A percentile compares a stretch with the other conserved stretches of the same genome.
Conservation (phyloP, 2,113 vertebrate species). For the Todiramphus saurophagus region DNA sequence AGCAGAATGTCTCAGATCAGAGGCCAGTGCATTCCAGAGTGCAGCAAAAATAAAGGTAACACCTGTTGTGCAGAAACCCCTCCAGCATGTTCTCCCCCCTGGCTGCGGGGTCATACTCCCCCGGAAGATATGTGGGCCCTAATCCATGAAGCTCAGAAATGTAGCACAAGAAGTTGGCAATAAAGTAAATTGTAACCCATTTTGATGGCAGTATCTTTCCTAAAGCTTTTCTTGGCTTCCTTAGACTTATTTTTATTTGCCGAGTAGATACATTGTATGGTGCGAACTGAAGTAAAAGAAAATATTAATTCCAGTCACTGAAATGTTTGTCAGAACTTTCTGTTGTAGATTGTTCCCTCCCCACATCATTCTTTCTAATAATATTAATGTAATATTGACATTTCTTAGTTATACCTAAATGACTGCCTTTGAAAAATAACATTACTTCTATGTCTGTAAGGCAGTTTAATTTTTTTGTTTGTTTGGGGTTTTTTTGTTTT, state of each 20-base stretch:
- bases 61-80: background rate
- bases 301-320: slow-evolving; percentile 8
- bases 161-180: background rate
- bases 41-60: background rate
- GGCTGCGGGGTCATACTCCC: accelerated
- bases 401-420: background rate
- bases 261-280: background rate
- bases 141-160: background rate
- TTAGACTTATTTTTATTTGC: background rate
- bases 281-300: background rate
- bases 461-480: background rate
- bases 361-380: background rate
- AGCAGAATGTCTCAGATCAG: background rate
- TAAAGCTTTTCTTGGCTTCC: background rate
- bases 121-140: accelerated
- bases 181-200: background rate
- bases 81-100: background rate
- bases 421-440: background rate
- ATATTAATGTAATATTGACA: background rate
- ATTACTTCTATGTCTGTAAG: background rate
- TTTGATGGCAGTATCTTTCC: background rate
- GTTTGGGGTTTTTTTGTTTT: background rate
- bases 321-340: background rate
- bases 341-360: background rate
- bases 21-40: background rate